Evolutionary conservation across 2,113 vertebrate species (phyloP).

Genomic region (Calidris pugnax): DNA sequence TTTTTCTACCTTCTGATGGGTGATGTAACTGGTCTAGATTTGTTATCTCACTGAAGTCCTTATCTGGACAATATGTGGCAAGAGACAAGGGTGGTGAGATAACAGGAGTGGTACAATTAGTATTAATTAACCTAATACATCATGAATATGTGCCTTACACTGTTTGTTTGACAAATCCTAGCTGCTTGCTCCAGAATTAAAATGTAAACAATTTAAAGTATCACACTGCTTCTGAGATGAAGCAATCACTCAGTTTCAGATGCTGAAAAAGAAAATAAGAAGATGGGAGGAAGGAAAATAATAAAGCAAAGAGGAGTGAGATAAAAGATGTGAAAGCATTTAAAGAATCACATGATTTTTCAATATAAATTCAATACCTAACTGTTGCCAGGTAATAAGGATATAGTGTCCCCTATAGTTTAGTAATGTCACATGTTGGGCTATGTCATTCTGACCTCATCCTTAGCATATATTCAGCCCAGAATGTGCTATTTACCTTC

Average conservation of each 20-base stretch:
- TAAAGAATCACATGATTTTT: neutral
- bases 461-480: neutral
- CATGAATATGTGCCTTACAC: neutral
- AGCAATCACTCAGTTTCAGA: neutral
- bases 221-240: neutral
- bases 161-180: conserved; percentile 13
- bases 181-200: neutral
- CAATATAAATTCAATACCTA: neutral
- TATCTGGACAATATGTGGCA: neutral
- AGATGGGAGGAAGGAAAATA: neutral
- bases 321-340: neutral
- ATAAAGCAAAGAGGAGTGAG: neutral
- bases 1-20: conserved; percentile 17
- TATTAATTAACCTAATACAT: conserved; percentile 31
- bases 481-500: conserved; percentile 6
- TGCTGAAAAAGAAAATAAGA: neutral
- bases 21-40: neutral
- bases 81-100: neutral
- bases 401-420: neutral
- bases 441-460: neutral
- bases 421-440: neutral
- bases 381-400: neutral
- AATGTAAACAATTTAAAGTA: conserved; percentile 6
- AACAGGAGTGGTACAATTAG: neutral
- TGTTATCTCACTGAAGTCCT: neutral